Evolutionary conservation across 1,140 invertebrate species (phyloP).

Genomic region (Hypsibius dujardini): DNA sequence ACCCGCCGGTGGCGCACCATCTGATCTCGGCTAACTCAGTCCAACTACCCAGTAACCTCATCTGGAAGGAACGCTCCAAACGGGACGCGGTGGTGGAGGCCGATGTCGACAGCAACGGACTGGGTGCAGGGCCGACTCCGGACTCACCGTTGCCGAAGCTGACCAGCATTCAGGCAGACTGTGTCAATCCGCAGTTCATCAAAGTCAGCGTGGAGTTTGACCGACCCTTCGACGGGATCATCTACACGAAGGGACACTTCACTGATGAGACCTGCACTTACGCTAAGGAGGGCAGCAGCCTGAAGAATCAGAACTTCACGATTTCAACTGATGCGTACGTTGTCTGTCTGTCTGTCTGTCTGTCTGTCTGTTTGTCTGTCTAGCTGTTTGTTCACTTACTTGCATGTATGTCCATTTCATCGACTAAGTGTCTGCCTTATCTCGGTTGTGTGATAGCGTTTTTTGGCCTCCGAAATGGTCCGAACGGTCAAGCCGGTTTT

Average conservation of each 20-base stretch:
- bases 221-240: background rate
- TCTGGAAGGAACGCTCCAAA: background rate
- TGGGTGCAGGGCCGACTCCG: background rate
- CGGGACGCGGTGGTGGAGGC: background rate
- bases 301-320: background rate
- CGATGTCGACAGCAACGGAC: background rate
- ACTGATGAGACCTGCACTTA: background rate
- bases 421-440: no score
- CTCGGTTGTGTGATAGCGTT: no score
- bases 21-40: conserved; percentile 12
- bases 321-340: conserved; percentile 4
- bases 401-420: no score
- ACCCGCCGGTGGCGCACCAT: background rate
- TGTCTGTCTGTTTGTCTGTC: no score
- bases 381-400: no score
- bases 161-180: background rate
- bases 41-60: background rate
- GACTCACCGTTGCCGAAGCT: background rate
- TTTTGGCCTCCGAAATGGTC: no score
- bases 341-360: no score
- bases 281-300: background rate
- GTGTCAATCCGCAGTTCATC: conserved; percentile 14
- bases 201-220: conserved; percentile 9
- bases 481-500: no score
- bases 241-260: conserved; percentile 15